phyloP scores from a whole-genome alignment of 1,140 invertebrate genomes.

The Drosophila cardini region DNA sequence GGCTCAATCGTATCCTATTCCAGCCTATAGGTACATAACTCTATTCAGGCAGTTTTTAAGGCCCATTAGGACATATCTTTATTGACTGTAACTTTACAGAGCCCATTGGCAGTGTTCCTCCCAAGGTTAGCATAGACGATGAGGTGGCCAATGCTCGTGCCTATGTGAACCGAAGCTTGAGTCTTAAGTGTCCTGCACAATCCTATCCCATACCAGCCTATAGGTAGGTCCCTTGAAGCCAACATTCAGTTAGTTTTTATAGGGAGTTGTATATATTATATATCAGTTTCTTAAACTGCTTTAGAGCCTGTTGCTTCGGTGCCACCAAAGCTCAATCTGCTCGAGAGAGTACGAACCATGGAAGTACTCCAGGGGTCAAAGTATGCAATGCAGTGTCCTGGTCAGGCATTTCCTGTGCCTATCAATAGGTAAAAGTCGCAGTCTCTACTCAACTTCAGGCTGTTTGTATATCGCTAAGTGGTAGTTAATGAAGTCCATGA shows the following conservation, averaged over 20 bases:
- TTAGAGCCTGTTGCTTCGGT: slow-evolving; percentile 74
- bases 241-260: slow-evolving; percentile 63
- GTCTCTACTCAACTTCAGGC: slow-evolving; percentile 45
- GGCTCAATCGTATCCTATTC: slow-evolving; percentile 88
- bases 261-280: neutral
- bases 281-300: neutral
- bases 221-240: slow-evolving; percentile 85
- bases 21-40: slow-evolving; percentile 86
- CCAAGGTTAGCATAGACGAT: slow-evolving; percentile 90
- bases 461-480: neutral
- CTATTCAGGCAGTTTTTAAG: slow-evolving; percentile 56
- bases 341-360: slow-evolving; percentile 86
- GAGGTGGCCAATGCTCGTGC: slow-evolving; percentile 88
- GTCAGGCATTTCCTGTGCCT: slow-evolving; percentile 89
- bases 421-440: slow-evolving; percentile 87
- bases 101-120: slow-evolving; percentile 90
- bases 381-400: slow-evolving; percentile 88
- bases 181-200: slow-evolving; percentile 88
- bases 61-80: neutral
- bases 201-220: slow-evolving; percentile 88
- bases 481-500: neutral
- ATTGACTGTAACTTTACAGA: slow-evolving; percentile 85
- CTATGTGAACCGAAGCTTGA: slow-evolving; percentile 82
- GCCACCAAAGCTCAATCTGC: slow-evolving; percentile 85
- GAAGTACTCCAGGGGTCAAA: slow-evolving; percentile 86